Percentiles rank a stretch among this genome's conserved stretches.
Conservation (phyloP, 2,888 invertebrate genomes). For the Plebejus melissa region DNA sequence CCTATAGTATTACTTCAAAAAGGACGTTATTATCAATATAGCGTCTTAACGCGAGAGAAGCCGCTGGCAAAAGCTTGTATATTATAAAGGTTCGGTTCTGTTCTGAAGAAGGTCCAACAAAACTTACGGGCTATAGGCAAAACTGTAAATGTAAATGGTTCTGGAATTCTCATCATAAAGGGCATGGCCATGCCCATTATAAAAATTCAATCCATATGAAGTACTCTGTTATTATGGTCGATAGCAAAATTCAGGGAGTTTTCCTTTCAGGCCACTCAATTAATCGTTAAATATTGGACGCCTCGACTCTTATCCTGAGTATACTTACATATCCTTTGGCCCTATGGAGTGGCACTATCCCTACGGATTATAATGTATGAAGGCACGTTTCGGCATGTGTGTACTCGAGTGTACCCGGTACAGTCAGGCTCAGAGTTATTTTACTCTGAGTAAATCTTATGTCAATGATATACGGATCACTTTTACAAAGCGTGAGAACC, state of each 20-base stretch:
- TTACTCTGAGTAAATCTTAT: neutral
- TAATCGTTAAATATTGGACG: constrained; percentile 52
- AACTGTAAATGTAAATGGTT: no score
- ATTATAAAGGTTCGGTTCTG: no score
- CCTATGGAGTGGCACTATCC: constrained; percentile 21
- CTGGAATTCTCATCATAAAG: no score
- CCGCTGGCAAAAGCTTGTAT: no score
- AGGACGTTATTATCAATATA: no score
- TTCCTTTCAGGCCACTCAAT: constrained; percentile 55
- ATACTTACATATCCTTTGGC: constrained; percentile 40
- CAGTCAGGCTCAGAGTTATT: neutral
- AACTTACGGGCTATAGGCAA: no score
- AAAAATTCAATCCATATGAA: neutral
- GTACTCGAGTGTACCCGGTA: neutral
- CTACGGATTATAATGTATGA: constrained; percentile 8
- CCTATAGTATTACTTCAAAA: no score
- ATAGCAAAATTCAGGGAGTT: constrained; percentile 50
- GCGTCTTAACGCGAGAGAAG: no score
- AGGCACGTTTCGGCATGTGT: neutral
- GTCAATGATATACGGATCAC: neutral
- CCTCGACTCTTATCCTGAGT: constrained; percentile 41
- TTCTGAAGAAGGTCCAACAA: no score
- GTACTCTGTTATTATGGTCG: constrained; percentile 35
- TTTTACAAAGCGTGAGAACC: neutral
- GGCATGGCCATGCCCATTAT: neutral